Conservation (phyloP, 92 coral and sea anemone genomes). For the Galaxea fascicularis region DNA sequence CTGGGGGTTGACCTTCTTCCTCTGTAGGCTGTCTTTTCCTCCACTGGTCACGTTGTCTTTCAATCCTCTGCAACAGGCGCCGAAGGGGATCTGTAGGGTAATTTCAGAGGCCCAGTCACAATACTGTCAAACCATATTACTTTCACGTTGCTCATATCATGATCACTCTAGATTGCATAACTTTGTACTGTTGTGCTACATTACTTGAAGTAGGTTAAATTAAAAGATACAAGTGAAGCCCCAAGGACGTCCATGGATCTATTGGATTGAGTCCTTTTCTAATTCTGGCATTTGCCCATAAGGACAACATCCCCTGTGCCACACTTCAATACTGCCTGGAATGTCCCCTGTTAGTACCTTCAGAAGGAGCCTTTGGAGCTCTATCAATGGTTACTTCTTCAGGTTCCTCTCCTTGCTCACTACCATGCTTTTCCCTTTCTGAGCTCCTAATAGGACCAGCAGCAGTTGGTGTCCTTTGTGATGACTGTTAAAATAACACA, state of each 20-base stretch:
- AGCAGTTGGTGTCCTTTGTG: background rate
- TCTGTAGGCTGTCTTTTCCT: constrained; percentile 8
- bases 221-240: too few species aligned
- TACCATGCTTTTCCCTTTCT: background rate
- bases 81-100: constrained; percentile 70
- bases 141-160: background rate
- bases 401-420: constrained; percentile 15
- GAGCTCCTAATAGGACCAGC: constrained; percentile 12
- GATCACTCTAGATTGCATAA: background rate
- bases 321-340: too few species aligned
- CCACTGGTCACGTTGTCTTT: constrained; percentile 82
- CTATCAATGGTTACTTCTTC: constrained; percentile 1
- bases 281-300: too few species aligned
- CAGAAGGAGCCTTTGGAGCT: constrained; percentile 28
- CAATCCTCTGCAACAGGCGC: constrained; percentile 77
- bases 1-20: constrained; percentile 1
- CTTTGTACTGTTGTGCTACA: background rate
- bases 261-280: too few species aligned
- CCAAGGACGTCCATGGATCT: too few species aligned
- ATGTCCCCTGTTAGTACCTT: constrained; percentile 10
- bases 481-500: background rate
- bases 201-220: background rate
- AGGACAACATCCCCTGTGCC: too few species aligned
- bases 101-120: background rate
- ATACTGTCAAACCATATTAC: background rate